Base-by-base conservation (phyloP, 1,140 invertebrate species). In the Brachionus rotundiformis region DNA sequence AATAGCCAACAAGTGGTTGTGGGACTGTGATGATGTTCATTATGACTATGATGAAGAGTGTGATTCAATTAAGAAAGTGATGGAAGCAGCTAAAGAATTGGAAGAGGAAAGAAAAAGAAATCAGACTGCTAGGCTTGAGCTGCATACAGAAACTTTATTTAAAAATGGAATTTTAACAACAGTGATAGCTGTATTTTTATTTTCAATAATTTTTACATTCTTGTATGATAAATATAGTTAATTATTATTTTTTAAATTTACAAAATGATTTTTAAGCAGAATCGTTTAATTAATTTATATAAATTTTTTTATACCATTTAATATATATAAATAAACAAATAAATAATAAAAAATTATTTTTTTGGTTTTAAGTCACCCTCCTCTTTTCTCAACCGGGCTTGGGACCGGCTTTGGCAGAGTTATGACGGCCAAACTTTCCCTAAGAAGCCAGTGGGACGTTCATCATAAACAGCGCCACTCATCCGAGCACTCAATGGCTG, bases 11-110 rank as follows among this genome's bases (percentile, higher is more conserved):
- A 63, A 63, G 39, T 81, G 79, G 79, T 8, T 63, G 16, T 81
- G 54, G 54, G 47, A 54, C 29, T 81, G 79, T 68, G 54, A 39
- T 68, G 79, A 33, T 23, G 23, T 65, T 44, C 36, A 16, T 29
- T 81, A 39, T 68, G 79, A 81, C n/a, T 81, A 81, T 81, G 79
- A 81, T 33, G 54, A 63, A 47, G 79, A 81, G 16, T 81, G 79
- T 65, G 54, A 65, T 2, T 63, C 54, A 1, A 47, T 81, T n/a
- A 41, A 81, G 39, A 65, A 65, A 13, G 6, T 81, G 5, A 47
- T 27, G 27, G 54, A 81, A 31, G 36, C 36, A 23, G 47, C 79
- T 7, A 23, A 36, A 27, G 33, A 63, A 49, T 41, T 81, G n/a
- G 54, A 63, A 49, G 54, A 47, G 19, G 39, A 10, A 4, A 63